Conservation (phyloP, 2,113 vertebrate genomes). For the Uropsilus gracilis region DNA sequence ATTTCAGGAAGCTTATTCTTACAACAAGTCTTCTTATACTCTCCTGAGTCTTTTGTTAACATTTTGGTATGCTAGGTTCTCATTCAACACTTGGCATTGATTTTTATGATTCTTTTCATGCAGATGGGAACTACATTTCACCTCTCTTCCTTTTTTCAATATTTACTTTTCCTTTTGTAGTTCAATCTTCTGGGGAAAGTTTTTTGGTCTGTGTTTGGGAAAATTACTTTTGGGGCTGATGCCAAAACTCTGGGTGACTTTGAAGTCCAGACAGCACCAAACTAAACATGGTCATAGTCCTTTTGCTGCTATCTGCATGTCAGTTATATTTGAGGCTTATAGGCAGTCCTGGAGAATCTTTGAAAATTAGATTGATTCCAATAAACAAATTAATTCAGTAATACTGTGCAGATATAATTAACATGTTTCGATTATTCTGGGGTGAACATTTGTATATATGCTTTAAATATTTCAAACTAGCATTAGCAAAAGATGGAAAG, state of each 20-base stretch:
- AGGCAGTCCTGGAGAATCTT: not conserved
- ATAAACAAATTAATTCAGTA: not conserved
- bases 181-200: conserved; percentile 30
- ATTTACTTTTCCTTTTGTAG: conserved; percentile 46
- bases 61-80: not conserved
- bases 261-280: conserved; percentile 64
- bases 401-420: not conserved
- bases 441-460: not conserved
- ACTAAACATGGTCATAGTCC: not conserved
- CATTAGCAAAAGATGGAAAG: not conserved
- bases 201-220: conserved; percentile 62
- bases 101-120: not conserved
- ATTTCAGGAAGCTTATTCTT: not conserved
- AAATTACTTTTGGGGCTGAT: conserved; percentile 68
- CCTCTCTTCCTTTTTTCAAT: not conserved
- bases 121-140: not conserved
- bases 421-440: not conserved
- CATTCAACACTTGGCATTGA: not conserved
- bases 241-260: conserved; percentile 72
- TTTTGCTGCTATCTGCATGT: not conserved
- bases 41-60: not conserved
- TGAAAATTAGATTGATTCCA: conserved; percentile 26
- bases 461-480: conserved; percentile 20
- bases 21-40: not conserved
- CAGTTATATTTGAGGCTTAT: not conserved